These are phyloP conservation scores for Scolopax mira DNA, from an alignment of 2,113 vertebrate species.

Conservation along the genomic window DNA sequence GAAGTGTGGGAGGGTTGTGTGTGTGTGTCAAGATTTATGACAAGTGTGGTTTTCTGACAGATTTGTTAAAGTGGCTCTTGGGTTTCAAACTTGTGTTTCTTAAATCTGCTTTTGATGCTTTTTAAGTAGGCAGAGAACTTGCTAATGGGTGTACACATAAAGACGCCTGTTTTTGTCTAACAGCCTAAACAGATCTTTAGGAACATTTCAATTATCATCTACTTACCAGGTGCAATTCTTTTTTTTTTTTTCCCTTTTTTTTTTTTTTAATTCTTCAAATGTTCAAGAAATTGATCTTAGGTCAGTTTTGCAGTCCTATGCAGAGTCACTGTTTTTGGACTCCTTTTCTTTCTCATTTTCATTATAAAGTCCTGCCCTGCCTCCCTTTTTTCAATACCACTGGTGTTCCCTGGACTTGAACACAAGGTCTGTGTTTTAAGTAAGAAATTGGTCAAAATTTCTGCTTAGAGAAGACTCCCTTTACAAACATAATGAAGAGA, in stretches of 20 bases:
- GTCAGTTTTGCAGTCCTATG: not conserved
- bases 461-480: not conserved
- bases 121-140: not conserved
- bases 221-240: not conserved
- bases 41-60: not conserved
- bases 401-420: not conserved
- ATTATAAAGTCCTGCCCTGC: not conserved
- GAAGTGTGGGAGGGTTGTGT: not conserved
- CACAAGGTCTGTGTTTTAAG: not conserved
- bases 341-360: not conserved
- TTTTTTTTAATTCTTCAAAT: not conserved
- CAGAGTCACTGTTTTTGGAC: not conserved
- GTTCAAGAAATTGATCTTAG: not conserved
- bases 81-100: not conserved
- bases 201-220: not conserved
- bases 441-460: not conserved
- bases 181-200: not conserved
- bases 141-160: not conserved
- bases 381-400: not conserved
- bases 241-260: not conserved
- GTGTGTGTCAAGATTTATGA: fast-evolving
- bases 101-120: not conserved
- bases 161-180: not conserved
- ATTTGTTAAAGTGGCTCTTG: not conserved
- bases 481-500: not conserved